Evolutionary conservation across 1,140 invertebrate genomes (phyloP), one percentile per base, ranked within the genome.

Genomic region (Drosophila simulans): DNA sequence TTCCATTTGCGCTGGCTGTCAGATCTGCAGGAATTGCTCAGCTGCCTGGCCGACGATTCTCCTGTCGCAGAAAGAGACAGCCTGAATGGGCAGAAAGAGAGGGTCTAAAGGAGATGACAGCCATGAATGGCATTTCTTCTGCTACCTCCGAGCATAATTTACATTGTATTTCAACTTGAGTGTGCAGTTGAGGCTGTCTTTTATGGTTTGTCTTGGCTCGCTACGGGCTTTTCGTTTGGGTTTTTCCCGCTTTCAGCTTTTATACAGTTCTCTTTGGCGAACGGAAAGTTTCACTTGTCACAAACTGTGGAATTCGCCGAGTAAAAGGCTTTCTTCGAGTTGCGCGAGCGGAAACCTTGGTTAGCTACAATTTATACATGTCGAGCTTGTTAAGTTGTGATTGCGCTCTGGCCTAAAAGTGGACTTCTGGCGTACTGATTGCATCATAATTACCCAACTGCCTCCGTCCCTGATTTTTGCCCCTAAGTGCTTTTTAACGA

Each of bases 401-500:
- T 81, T 80, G 77, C 76, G 68, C 59, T 20, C 12, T 43, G 64
- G 64, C 46, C 59, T 25, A 70, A 17, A 68, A 55, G 62, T 55
- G 63, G 66, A 69, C 66, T 46, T 17, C 17, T 46, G 39, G 22
- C 45, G 46, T 34, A 66, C 77, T 88, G 83, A 88, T 86, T 88
- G 82, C 82, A 88, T 86, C 82, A 88, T 86, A 86, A 86, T 86
- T 88, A 86, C 83, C 69, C 63, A 63, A 73, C 76, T 56, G 76
- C 45, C 42, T 35, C 27, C 66, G 42, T 54, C 40, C 40, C 64
- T 52, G 57, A 52, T 48, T 56, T 52, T 17, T 20, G 22, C 35
- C 55, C 79, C 82, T 86, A 86, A 86, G 83, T 88, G 83, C 75
- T 88, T 88, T 88, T 86, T 86, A 86, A 86, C 82, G 82, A 86